Conservation (phyloP, 2,113 vertebrate genomes). For the Hippocampus abdominalis region DNA sequence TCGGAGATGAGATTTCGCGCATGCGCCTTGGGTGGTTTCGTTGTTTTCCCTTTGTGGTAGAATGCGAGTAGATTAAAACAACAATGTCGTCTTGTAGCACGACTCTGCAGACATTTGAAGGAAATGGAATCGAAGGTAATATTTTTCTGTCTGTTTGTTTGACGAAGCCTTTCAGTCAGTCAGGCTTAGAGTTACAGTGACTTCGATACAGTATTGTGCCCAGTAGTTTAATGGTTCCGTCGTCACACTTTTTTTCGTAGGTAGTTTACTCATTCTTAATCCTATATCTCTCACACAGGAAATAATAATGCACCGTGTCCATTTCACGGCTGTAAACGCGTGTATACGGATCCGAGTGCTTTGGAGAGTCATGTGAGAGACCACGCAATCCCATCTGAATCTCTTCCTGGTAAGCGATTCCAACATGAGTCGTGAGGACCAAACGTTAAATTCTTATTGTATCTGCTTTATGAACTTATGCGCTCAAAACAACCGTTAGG, state of each 20-base stretch:
- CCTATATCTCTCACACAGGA: slow-evolving; percentile 27
- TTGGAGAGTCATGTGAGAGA: slow-evolving; percentile 63
- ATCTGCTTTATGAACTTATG: no score
- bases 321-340: slow-evolving; percentile 64
- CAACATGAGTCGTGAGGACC: background rate
- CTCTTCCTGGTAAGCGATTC: slow-evolving; percentile 58
- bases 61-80: no score
- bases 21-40: no score
- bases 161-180: fast-evolving
- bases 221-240: background rate
- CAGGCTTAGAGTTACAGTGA: background rate
- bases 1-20: no score
- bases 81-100: background rate
- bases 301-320: slow-evolving; percentile 48
- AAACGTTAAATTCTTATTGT: background rate
- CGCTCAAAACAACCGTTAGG: no score
- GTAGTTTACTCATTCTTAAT: background rate
- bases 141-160: background rate
- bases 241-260: background rate
- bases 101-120: background rate
- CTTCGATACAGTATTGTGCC: background rate
- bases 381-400: slow-evolving; percentile 62
- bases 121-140: slow-evolving; percentile 27
- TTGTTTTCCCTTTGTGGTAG: no score
- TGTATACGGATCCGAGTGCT: slow-evolving; percentile 43